A percentile compares a stretch with the other conserved stretches of the same genome.
These are phyloP conservation scores for Nemapogon koenigi DNA, from an alignment of 2,888 invertebrate genomes.

Conservation along the genomic window DNA sequence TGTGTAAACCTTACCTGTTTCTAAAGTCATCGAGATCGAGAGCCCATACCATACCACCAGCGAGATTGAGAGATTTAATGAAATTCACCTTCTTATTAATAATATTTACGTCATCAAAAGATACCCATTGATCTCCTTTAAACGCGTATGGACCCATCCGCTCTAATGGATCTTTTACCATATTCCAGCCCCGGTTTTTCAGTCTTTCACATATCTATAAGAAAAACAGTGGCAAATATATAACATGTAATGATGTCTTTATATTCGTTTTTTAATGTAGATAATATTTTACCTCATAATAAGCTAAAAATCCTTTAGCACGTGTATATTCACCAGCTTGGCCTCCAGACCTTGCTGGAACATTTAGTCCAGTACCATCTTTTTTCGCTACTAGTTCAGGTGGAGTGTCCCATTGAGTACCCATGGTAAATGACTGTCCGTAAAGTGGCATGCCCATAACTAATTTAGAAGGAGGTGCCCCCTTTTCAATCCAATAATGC, in stretches of 20 bases:
- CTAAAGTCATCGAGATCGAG: conserved; percentile 88
- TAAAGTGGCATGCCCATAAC: conserved; percentile 91
- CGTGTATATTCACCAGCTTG: conserved; percentile 85
- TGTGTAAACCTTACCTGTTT: conserved; percentile 60
- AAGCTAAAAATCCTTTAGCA: conserved; percentile 86
- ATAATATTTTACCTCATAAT: conserved; percentile 76
- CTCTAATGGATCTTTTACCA: conserved; percentile 77
- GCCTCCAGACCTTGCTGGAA: conserved; percentile 79
- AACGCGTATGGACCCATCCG: conserved; percentile 90
- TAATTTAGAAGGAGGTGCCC: conserved; percentile 80
- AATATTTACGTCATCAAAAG: conserved; percentile 84
- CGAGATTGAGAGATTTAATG: conserved; percentile 77
- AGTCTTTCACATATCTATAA: conserved; percentile 81
- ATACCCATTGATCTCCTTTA: conserved; percentile 90
- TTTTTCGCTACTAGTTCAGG: conserved; percentile 50
- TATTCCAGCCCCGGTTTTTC: conserved; percentile 77
- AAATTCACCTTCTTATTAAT: conserved; percentile 81
- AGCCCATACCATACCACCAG: conserved; percentile 92
- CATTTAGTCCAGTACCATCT: conserved; percentile 71
- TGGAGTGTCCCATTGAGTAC: conserved; percentile 24
- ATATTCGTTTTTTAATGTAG: no score
- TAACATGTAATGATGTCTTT: conserved; percentile 6
- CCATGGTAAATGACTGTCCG: conserved; percentile 81
- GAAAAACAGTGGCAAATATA: conserved; percentile 15
- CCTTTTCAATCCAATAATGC: conserved; percentile 87